A percentile compares a stretch with the other conserved stretches of the same genome.
phyloP scores from a whole-genome alignment of 2,113 vertebrate genomes.

The Naja naja region DNA sequence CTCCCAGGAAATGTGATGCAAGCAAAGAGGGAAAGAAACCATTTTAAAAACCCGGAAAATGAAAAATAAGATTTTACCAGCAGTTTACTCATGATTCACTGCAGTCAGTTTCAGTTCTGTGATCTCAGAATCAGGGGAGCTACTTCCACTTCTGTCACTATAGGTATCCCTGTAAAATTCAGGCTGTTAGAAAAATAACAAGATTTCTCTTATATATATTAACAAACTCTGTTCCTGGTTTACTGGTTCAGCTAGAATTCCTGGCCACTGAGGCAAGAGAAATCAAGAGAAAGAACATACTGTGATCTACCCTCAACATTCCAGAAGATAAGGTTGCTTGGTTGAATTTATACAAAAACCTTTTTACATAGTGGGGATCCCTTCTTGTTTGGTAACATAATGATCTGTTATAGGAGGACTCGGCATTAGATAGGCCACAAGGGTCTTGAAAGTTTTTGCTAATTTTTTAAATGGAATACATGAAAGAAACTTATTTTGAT shows the following conservation, averaged over 20 bases:
- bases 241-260: not conserved
- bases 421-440: not conserved
- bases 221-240: not conserved
- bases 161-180: conserved; percentile 84
- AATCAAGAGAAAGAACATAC: not conserved
- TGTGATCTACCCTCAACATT: too few relatives aligned
- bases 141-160: conserved; percentile 88
- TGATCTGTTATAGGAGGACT: not conserved
- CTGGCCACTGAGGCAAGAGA: not conserved
- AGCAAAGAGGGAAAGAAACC: not conserved
- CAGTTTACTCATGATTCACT: conserved; percentile 73
- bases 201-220: not conserved
- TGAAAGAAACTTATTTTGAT: not conserved
- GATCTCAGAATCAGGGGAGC: conserved; percentile 89
- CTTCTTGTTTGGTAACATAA: not conserved
- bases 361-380: not conserved
- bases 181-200: not conserved
- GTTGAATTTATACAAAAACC: not conserved
- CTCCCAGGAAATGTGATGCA: not conserved
- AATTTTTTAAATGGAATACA: not conserved
- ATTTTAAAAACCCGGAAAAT: not conserved
- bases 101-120: conserved; percentile 83
- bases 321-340: not conserved
- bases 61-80: conserved; percentile 47
- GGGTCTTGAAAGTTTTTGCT: not conserved